Conservation (phyloP, 2,113 vertebrate genomes). For the Mixornis gularis region DNA sequence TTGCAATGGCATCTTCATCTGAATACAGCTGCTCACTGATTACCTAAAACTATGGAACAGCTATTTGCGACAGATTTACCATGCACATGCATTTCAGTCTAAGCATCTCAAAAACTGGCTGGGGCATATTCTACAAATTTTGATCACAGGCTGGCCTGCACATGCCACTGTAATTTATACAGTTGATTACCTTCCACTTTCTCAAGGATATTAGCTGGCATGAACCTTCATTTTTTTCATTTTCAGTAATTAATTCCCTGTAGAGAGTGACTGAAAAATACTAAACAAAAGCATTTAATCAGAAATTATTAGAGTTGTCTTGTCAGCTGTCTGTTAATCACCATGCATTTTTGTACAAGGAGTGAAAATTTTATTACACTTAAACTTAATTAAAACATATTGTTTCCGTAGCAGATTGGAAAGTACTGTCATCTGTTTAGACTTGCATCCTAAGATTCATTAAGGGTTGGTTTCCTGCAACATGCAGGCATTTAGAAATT, state of each 20-base stretch:
- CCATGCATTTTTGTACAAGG: conserved; percentile 27
- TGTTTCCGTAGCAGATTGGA: conserved; percentile 12
- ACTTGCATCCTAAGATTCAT: conserved; percentile 25
- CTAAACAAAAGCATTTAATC: conserved; percentile 59
- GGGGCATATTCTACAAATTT: background rate
- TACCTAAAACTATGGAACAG: background rate
- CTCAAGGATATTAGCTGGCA: conserved; percentile 35
- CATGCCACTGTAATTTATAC: conserved; percentile 46
- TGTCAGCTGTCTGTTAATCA: conserved; percentile 36
- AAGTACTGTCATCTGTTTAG: conserved; percentile 40
- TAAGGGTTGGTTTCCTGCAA: conserved; percentile 31
- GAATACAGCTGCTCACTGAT: background rate
- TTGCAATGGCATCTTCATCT: background rate
- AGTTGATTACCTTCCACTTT: conserved; percentile 47
- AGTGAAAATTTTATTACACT: conserved; percentile 49
- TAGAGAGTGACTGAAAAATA: conserved; percentile 53
- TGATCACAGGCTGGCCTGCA: conserved; percentile 34
- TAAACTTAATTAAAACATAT: conserved; percentile 52
- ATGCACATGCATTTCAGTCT: background rate
- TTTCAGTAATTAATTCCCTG: conserved; percentile 57
- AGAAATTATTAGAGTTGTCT: conserved; percentile 50
- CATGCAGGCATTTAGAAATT: conserved; percentile 23
- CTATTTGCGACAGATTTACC: background rate
- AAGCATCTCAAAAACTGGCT: background rate
- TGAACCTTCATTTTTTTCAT: conserved; percentile 25